These are phyloP conservation scores for Rutilus rutilus DNA, from an alignment of 2,113 vertebrate species.

Conservation along the genomic window DNA sequence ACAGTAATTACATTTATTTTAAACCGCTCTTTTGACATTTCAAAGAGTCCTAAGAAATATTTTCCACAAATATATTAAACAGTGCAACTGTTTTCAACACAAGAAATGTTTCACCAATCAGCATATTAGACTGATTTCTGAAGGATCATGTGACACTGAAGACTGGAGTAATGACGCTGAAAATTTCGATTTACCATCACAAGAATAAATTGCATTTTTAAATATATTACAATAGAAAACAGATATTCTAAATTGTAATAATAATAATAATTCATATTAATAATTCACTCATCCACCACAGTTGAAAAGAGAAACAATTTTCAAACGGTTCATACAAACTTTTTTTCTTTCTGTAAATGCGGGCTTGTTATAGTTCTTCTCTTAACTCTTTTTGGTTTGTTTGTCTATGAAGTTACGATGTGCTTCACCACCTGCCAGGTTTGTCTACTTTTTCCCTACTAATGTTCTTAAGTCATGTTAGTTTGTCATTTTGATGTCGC, in stretches of 20 bases:
- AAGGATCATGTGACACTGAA: background rate
- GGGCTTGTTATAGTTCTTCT: background rate
- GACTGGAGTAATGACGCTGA: background rate
- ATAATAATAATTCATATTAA: too few species aligned
- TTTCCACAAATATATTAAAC: too few species aligned
- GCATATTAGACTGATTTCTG: background rate
- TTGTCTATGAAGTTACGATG: background rate
- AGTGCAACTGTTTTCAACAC: too few species aligned
- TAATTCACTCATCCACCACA: background rate
- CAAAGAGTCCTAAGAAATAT: too few species aligned
- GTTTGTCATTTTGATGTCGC: background rate
- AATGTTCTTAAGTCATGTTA: background rate
- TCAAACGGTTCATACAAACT: background rate
- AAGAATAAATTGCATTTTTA: background rate
- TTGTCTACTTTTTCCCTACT: background rate
- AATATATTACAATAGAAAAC: background rate
- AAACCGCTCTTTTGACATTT: too few species aligned
- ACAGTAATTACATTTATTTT: too few species aligned
- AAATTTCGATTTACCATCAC: background rate
- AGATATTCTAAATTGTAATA: too few species aligned
- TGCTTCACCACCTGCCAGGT: background rate
- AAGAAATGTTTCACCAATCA: background rate
- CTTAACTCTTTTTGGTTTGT: background rate
- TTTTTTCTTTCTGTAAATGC: background rate
- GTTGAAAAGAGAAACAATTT: background rate